Evolutionary conservation across 1,140 invertebrate species (phyloP).

Genomic region (Aphelinus certus): DNA sequence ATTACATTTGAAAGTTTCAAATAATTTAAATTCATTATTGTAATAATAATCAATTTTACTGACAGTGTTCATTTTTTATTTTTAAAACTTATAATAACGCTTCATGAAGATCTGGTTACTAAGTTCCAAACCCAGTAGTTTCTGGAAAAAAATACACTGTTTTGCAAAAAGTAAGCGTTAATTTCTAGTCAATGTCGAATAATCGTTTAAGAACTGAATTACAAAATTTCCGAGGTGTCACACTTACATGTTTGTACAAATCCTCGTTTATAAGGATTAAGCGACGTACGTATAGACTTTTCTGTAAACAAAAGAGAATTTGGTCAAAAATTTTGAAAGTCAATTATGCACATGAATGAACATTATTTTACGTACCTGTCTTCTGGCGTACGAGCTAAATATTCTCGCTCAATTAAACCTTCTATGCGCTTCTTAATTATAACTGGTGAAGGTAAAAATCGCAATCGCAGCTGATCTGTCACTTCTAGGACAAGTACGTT

Average conservation of each 20-base stretch:
- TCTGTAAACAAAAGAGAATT: conserved; percentile 65
- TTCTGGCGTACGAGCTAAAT: conserved; percentile 94
- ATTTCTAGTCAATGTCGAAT: not conserved
- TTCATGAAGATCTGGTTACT: conserved; percentile 51
- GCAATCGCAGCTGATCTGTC: conserved; percentile 93
- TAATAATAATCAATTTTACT: conserved; percentile 46
- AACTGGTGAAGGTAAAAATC: conserved; percentile 97
- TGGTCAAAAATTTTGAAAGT: too few species aligned
- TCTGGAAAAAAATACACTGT: conserved; percentile 47
- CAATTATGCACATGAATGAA: not conserved
- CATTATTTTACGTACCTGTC: conserved; percentile 74
- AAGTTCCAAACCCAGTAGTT: conserved; percentile 52
- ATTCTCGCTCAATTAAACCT: conserved; percentile 98
- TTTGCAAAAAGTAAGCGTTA: conserved; percentile 22
- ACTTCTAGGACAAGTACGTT: conserved; percentile 97
- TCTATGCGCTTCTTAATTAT: conserved; percentile 99
- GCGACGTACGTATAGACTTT: conserved; percentile 94
- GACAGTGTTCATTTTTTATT: conserved; percentile 46
- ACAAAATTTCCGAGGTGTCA: conserved; percentile 42
- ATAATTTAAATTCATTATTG: conserved; percentile 46
- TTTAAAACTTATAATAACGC: conserved; percentile 52
- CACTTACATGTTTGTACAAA: conserved; percentile 65
- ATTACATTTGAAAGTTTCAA: conserved; percentile 28
- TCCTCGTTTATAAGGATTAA: conserved; percentile 68
- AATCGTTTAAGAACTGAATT: conserved; percentile 31